These are phyloP conservation scores for Tetramorium simillimum DNA, from an alignment of 1,140 invertebrate genomes.

Conservation along the genomic window DNA sequence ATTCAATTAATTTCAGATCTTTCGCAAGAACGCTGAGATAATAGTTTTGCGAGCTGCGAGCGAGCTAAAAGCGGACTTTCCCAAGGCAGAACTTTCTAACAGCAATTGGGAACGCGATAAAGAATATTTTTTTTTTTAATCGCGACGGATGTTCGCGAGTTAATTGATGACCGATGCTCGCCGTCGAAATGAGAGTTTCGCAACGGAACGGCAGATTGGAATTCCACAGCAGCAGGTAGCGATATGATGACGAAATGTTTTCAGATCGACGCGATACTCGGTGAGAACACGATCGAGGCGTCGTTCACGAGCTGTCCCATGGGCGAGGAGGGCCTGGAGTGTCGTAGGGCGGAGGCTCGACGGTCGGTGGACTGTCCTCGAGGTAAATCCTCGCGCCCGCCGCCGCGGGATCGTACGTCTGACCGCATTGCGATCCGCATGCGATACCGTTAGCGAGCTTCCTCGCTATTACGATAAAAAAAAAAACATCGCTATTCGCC, in stretches of 20 bases:
- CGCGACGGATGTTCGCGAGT: not conserved
- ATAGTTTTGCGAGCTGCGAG: not conserved
- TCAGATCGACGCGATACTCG: constrained; percentile 82
- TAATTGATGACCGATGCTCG: not conserved
- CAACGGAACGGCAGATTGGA: not conserved
- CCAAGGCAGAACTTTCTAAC: not conserved
- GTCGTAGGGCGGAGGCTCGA: constrained; percentile 83
- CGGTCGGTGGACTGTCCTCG: constrained; percentile 84
- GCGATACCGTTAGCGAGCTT: not conserved
- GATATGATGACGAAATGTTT: constrained; percentile 54
- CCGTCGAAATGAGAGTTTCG: constrained; percentile 2
- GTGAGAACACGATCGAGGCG: constrained; percentile 80
- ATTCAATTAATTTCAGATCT: not conserved
- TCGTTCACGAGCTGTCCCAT: constrained; percentile 80
- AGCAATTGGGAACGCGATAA: not conserved
- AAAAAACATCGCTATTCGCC: constrained; percentile 63
- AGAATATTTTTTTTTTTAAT: not conserved
- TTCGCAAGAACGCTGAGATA: not conserved
- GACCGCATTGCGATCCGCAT: not conserved
- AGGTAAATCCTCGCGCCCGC: constrained; percentile 74
- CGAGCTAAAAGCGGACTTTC: not conserved
- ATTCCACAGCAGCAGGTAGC: not conserved
- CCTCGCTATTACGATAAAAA: constrained; percentile 52
- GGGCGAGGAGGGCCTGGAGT: constrained; percentile 84
- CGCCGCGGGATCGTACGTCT: not conserved